Percentiles rank a stretch among this genome's conserved stretches.
Evolutionary conservation across 2,113 vertebrate species (phyloP).

Genomic region (Rhinopithecus roxellana): DNA sequence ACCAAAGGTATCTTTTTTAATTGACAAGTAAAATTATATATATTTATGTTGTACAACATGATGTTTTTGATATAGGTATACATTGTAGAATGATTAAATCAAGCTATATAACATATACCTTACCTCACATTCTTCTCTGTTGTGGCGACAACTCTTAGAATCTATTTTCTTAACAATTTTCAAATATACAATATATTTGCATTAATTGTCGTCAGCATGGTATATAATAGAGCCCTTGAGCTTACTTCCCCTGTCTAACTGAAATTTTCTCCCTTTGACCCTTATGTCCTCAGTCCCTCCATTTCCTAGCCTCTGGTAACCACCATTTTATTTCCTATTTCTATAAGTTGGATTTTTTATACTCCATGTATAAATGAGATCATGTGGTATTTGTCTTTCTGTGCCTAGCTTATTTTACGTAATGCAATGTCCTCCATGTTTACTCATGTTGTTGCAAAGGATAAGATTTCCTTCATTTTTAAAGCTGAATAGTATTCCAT

Average conservation of each 20-base stretch:
- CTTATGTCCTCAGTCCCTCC: no score
- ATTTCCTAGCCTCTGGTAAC: background rate
- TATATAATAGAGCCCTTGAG: background rate
- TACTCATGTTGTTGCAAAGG: background rate
- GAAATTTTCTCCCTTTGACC: background rate
- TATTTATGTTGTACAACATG: background rate
- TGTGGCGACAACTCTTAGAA: background rate
- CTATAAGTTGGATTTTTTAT: background rate
- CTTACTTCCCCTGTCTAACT: background rate
- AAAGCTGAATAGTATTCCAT: background rate
- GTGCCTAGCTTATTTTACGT: background rate
- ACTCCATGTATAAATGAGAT: background rate
- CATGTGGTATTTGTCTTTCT: background rate
- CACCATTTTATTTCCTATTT: background rate
- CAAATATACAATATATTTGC: background rate
- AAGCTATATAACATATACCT: background rate
- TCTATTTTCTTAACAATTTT: background rate
- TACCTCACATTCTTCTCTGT: background rate
- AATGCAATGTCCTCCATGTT: background rate
- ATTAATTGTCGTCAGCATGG: background rate
- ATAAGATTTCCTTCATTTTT: background rate
- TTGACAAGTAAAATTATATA: background rate
- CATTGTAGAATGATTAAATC: background rate
- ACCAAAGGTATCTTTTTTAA: background rate
- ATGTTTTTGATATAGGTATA: background rate